phyloP scores from a whole-genome alignment of 2,113 vertebrate genomes.

The Origma solitaria region DNA sequence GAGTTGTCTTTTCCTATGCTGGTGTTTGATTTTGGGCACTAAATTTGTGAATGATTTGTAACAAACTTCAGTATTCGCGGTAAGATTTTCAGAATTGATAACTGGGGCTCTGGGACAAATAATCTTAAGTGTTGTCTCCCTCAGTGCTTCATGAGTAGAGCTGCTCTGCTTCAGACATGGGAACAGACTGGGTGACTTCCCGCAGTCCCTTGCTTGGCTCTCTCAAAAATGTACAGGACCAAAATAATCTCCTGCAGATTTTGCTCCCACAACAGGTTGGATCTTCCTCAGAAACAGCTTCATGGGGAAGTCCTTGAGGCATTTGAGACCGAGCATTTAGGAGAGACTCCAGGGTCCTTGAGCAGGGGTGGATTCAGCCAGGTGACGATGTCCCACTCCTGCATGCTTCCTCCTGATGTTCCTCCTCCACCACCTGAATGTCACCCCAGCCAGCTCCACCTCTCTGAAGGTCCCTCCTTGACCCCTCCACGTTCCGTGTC shows the following conservation, averaged over 20 bases:
- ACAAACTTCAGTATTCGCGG: neutral
- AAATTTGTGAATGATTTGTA: neutral
- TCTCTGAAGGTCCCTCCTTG: neutral
- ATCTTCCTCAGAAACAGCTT: neutral
- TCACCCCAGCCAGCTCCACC: neutral
- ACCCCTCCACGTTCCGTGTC: accelerated
- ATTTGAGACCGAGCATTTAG: neutral
- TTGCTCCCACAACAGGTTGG: neutral
- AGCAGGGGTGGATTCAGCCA: neutral
- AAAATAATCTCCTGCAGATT: neutral
- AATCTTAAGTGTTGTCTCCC: accelerated
- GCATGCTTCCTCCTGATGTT: neutral
- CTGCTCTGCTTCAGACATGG: neutral
- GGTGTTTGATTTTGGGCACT: neutral
- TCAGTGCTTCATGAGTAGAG: neutral
- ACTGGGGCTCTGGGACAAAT: neutral
- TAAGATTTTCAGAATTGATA: neutral
- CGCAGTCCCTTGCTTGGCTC: neutral
- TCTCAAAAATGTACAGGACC: neutral
- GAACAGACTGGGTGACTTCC: neutral
- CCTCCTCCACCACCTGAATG: neutral
- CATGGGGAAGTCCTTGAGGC: neutral
- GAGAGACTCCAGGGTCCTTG: neutral
- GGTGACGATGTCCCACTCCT: neutral
- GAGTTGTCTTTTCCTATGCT: neutral